Base-by-base conservation (phyloP, 2,113 vertebrate genomes). In the Leptobrachium leishanense region DNA sequence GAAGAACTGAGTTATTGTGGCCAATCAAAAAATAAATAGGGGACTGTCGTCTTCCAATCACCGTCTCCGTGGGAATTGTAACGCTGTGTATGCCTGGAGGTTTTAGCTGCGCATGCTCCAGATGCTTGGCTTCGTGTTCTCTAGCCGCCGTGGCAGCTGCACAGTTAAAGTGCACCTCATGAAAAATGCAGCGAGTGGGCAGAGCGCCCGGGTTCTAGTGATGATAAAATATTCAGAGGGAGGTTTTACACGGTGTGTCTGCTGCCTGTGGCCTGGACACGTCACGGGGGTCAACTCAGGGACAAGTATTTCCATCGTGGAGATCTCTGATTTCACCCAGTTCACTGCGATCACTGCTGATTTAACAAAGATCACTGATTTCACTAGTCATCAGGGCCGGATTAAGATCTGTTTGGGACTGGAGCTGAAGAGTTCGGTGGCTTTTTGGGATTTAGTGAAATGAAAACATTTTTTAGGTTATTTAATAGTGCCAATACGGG, bases 121-220 rank as follows among this genome's bases (percentile, higher is more conserved):
- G 1, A 12, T 2, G 55, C n/a, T n/a, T n/a, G n/a, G n/a, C n/a
- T n/a, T n/a, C n/a, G n/a, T n/a, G n/a, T n/a, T n/a, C n/a, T n/a
- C n/a, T n/a, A n/a, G n/a, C n/a, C n/a, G 55, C 10, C 7, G 9
- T 0, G 8, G 20, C 42, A 44, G 0, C 1, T 20, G n/a, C 42
- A 20, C 10, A 4, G 62, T 40, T 59, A 59, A 59, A 12, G 20
- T 62, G 65, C 66, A 43, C 67, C 64, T 15, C 12, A 66, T 72
- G 6, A 72, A 75, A 66, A 66, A 76, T 75, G 39, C 7, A 73
- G 15, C 7, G 31, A 20, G 12, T 66, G 46, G n/a, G n/a, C n/a
- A 72, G 77, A 79, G 43, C 46, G 63, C n/a, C 54, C 46, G 44
- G 46, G 43, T n/a, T 59, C 20, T 79, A 13, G 44, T 43, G 3